Percentiles rank a stretch among this genome's conserved stretches.
Conservation (phyloP, 2,888 invertebrate genomes). For the Athalia cordata region DNA sequence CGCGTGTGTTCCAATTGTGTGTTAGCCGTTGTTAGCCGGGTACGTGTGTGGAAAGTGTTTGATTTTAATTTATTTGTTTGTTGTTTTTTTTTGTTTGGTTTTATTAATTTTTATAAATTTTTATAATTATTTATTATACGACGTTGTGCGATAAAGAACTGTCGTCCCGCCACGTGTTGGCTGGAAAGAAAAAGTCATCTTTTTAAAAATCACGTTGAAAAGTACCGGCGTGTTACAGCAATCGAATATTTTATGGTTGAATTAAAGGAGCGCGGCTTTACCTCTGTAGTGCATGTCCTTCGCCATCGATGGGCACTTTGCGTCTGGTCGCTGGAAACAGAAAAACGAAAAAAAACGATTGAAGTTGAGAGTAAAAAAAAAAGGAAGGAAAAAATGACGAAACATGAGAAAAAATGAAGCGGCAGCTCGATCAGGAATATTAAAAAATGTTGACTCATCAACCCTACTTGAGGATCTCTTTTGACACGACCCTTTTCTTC, state of each 20-base stretch:
- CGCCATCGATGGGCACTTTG: constrained; percentile 91
- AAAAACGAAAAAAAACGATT: constrained; percentile 11
- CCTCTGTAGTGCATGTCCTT: constrained; percentile 93
- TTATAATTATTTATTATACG: constrained; percentile 57
- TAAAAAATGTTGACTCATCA: no score
- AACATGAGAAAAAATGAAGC: not conserved
- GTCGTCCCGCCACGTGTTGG: constrained; percentile 71
- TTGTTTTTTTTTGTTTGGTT: constrained; percentile 1
- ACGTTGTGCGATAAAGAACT: constrained; percentile 66
- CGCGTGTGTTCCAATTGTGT: no score
- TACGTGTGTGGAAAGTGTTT: not conserved
- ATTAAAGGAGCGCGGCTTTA: constrained; percentile 67
- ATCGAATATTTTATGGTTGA: not conserved
- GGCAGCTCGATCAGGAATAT: no score
- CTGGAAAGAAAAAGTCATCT: constrained; percentile 69
- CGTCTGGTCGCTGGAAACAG: constrained; percentile 59
- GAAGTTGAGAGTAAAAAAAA: not conserved
- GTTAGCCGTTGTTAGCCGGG: not conserved
- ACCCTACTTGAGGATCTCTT: no score
- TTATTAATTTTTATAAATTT: not conserved
- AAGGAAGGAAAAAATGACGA: not conserved
- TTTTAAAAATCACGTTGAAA: constrained; percentile 65
- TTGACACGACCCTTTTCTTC: not conserved
- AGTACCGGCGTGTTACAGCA: constrained; percentile 54
- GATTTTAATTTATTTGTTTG: not conserved